Base-by-base conservation (phyloP, 2,113 vertebrate species). In the Condylura cristata region DNA sequence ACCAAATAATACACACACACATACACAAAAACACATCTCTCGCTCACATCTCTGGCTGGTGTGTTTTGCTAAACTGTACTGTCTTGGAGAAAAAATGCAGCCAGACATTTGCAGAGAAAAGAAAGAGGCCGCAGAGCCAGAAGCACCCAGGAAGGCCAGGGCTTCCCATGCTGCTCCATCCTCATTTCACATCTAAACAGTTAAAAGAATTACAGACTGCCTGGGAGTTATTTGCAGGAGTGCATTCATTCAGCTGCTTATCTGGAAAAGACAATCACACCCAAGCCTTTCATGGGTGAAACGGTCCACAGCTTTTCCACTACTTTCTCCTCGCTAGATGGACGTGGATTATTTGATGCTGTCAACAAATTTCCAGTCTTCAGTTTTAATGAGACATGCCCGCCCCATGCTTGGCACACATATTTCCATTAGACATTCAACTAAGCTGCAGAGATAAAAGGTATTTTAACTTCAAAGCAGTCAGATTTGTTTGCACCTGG, bases 391-490 rank as follows among this genome's bases (percentile, higher is more conserved):
- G 95, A 97, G 78, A 37, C 51, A 72, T 30, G 56, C 72, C 53
- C 82, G 78, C 76, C 66, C 4, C 60, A 2, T 72, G 85, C 68
- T 93, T 96, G 61, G 87, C 94, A 95, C 11, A 65, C 95, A 97
- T 95, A 86, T 72, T 86, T 89, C 93, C 92, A 11, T 88, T 81
- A 89, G 53, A 79, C 95, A 98, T 96, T 97, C 89, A 95, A 96
- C 95, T 94, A 92, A 91, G 78, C 65, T 94, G 76, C 65, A 91
- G 51, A 93, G 97, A 98, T 97, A 89, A 98, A 98, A 98, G 96
- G 86, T 90, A 12, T 93, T 96, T 90, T 32, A 91, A 91, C 92
- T 95, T 97, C 95, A 98, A 98, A 98, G 95, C 75, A 91, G 89
- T 81, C 22, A 48, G 82, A 89, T 86, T 76, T 87, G 78, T 90